A percentile compares a stretch with the other conserved stretches of the same genome.
Evolutionary conservation across 2,113 vertebrate species (phyloP).

Genomic region (Phylloscopus trochilus): DNA sequence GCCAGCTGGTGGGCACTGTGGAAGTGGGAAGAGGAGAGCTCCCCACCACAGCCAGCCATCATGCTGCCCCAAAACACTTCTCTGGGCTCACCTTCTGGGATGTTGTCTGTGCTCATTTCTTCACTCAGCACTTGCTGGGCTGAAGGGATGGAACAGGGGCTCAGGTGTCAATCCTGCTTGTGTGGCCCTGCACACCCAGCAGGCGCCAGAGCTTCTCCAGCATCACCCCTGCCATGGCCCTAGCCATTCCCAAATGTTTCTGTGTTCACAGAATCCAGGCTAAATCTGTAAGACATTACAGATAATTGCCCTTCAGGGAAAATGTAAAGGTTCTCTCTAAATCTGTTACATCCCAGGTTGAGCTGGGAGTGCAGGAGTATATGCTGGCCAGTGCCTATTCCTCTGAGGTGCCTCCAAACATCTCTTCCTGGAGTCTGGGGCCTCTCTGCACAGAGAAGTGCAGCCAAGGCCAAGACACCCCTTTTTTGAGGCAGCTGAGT

Average conservation of each 20-base stretch:
- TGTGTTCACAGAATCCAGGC: neutral
- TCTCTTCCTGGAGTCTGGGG: neutral
- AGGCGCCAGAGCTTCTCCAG: neutral
- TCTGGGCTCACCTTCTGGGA: neutral
- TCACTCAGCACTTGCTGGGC: neutral
- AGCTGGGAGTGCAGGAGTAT: neutral
- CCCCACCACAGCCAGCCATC: neutral
- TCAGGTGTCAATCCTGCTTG: neutral
- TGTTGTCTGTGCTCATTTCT: neutral
- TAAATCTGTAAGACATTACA: neutral
- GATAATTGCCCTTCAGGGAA: neutral
- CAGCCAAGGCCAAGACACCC: neutral
- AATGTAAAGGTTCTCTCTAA: neutral
- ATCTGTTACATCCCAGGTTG: accelerated
- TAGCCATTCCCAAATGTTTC: neutral
- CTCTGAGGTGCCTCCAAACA: neutral
- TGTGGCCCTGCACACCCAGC: accelerated
- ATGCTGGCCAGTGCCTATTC: accelerated
- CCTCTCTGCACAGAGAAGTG: neutral
- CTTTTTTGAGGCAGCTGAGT: neutral
- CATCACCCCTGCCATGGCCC: neutral
- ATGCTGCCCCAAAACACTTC: neutral
- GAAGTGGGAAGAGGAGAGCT: neutral
- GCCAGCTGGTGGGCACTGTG: accelerated
- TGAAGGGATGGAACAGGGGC: neutral